These are phyloP conservation scores for Anguilla obscura DNA, from an alignment of 2,797 vertebrate genomes.

Conservation along the genomic window DNA sequence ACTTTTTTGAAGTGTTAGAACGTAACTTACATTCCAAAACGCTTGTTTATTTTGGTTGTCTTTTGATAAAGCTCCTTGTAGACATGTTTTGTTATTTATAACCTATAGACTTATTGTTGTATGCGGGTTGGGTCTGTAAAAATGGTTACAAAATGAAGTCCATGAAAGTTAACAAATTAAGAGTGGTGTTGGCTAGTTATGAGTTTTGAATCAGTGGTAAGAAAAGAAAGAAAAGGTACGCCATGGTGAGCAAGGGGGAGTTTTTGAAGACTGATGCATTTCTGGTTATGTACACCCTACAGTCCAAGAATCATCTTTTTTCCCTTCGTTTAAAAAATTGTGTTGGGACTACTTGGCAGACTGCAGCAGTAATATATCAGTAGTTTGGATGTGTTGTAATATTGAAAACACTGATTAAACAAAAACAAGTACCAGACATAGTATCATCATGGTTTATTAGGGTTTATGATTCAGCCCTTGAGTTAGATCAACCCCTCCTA, in stretches of 20 bases:
- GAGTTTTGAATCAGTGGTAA: background rate
- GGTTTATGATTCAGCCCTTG: background rate
- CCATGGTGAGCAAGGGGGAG: background rate
- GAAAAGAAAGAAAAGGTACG: background rate
- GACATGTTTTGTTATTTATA: background rate
- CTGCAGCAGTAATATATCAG: background rate
- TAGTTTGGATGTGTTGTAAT: too few species aligned
- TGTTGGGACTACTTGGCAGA: background rate
- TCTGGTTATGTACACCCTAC: background rate
- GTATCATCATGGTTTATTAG: background rate
- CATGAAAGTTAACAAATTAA: background rate
- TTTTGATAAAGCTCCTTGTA: background rate
- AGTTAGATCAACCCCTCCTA: background rate
- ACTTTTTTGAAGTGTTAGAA: background rate
- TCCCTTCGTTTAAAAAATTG: background rate
- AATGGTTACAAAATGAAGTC: background rate
- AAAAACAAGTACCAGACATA: too few species aligned
- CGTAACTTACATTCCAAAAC: background rate
- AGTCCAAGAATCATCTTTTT: background rate
- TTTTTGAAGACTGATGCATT: background rate
- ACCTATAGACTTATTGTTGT: background rate
- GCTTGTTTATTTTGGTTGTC: background rate
- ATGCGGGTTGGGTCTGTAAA: background rate
- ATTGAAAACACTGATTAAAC: too few species aligned
- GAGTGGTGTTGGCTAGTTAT: background rate